These are phyloP conservation scores for Pegea sp. DNA, from an alignment of 23 tunicate genomes.

Conservation along the genomic window DNA sequence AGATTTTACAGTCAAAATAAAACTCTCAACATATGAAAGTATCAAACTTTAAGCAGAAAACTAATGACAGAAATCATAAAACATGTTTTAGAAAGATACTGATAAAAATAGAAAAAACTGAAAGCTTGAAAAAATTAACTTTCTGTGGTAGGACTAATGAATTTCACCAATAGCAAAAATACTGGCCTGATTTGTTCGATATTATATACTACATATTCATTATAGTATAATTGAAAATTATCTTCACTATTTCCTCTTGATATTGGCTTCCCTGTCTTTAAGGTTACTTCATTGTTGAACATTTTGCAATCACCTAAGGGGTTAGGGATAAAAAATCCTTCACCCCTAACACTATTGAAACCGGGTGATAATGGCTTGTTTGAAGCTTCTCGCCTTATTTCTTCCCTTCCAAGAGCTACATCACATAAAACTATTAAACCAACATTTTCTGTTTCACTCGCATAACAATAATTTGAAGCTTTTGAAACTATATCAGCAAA, in stretches of 20 bases:
- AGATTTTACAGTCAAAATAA: too few species aligned
- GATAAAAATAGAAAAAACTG: too few species aligned
- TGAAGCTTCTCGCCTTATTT: too few species aligned
- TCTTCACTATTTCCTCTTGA: neutral
- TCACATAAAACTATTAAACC: slow-evolving; percentile 56
- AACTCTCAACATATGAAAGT: too few species aligned
- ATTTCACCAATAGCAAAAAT: too few species aligned
- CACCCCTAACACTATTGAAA: slow-evolving; percentile 34
- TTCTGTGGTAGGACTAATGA: too few species aligned
- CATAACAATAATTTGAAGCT: slow-evolving; percentile 43
- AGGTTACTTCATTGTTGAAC: too few species aligned
- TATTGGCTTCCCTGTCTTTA: slow-evolving; percentile 43
- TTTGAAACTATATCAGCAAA: slow-evolving; percentile 81
- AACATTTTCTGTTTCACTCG: slow-evolving; percentile 20
- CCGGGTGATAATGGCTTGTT: slow-evolving; percentile 58
- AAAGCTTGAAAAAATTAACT: too few species aligned
- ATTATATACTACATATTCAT: slow-evolving; percentile 43
- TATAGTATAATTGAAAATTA: slow-evolving; percentile 4
- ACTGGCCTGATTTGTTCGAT: slow-evolving; percentile 29
- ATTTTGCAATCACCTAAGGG: too few species aligned
- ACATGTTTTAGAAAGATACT: too few species aligned
- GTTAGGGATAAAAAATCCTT: slow-evolving; percentile 20
- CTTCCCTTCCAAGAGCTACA: slow-evolving; percentile 72
- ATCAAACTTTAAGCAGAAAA: too few species aligned
- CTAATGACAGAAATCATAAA: too few species aligned